Base-by-base conservation (phyloP, 2,888 invertebrate genomes). In the Leucoptera coffeella region DNA sequence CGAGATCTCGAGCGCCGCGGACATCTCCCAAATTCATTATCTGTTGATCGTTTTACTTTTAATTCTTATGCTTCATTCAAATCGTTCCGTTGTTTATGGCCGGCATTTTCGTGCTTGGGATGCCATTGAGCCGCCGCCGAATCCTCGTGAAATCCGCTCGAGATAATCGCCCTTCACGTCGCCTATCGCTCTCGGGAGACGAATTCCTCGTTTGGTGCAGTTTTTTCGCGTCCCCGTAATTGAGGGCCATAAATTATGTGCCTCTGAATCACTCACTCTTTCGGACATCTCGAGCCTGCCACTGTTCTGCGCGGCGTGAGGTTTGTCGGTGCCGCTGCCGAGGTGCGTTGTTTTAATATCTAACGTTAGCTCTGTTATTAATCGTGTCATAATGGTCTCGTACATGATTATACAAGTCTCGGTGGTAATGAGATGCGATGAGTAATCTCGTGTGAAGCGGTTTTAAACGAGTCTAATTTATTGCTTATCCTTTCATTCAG, bases 21-120 rank as follows among this genome's bases (percentile, higher is more conserved):
- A 45, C 51, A 48, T 50, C 56, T 50, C 47, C 49, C 47, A 47
- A 62, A 61, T 64, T 67, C 62, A 58, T 64, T 67, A 57, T 50
- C 44, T 45, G 35, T 39, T 37, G 11, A 25, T 30, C 39, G 45
- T 50, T 58, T 56, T 50, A 50, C 56, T 64, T 62, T 59, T 53
- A 53, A 54, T 57, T 55, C 51, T 50, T 54, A 43, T 44, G 45
- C 50, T 54, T 60, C 62, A 64, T 67, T 65, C 65, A 65, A 69
- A 69, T 67, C 56, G 57, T 55, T 61, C 45, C 38, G 61, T 65
- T 64, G 69, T 69, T 69, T 69, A 69, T 67, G 55, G 69, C 49
- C 55, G 53, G 57, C 62, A 64, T 69, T 69, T 69, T 67, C 55
- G 60, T 65, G 56, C 64, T 67, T 69, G 40, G 57, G 62, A 69